Evolutionary conservation across 2,888 invertebrate genomes (phyloP), one percentile per base, ranked within the genome.

Genomic region (Synanthedon myopaeformis): DNA sequence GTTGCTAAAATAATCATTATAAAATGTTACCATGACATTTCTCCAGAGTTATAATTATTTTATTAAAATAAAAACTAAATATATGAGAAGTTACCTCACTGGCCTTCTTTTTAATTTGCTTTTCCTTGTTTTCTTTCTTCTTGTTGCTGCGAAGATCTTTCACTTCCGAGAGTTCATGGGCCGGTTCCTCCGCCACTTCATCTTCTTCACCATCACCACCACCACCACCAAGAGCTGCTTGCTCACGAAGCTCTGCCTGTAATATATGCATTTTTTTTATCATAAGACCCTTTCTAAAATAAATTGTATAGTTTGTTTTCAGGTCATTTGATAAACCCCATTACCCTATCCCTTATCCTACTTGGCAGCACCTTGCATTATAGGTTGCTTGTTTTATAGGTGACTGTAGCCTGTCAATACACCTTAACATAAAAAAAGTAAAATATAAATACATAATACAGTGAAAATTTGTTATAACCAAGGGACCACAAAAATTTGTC

Each of bases 101-200:
- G 56, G 74, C 70, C 65, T 83, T 87, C 63, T 86, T 85, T 69
- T 83, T 85, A 54, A 61, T 79, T 61, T 88, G 87, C 59, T 88
- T 88, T 61, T 89, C 88, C 60, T 83, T 86, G 61, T 87, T 84
- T 60, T 88, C 87, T 58, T 84, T 83, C 63, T 89, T 89, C 71
- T 87, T 88, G 69, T 75, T 84, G 72, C 83, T 85, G 58, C 86
- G 76, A 61, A 86, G 79, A 67, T 88, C 88, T 66, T 88, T 87
- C 10, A 86, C 86, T 54, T 85, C 87, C 56, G 81, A 72, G 59
- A 84, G 58, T 35, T 82, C 79, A 41, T 70, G 76, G 41, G 73
- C 73, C 0, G 67, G 63, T n/a, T 76, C 76, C 4, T 78, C 83
- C 28, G 65, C 69, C 8, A 35, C 35, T 35, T 35, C 35, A 35